Evolutionary conservation across 37 sponge, comb jelly and placozoan species (phyloP), one percentile per base, ranked within the genome.

Genomic region (Agelas oroides): DNA sequence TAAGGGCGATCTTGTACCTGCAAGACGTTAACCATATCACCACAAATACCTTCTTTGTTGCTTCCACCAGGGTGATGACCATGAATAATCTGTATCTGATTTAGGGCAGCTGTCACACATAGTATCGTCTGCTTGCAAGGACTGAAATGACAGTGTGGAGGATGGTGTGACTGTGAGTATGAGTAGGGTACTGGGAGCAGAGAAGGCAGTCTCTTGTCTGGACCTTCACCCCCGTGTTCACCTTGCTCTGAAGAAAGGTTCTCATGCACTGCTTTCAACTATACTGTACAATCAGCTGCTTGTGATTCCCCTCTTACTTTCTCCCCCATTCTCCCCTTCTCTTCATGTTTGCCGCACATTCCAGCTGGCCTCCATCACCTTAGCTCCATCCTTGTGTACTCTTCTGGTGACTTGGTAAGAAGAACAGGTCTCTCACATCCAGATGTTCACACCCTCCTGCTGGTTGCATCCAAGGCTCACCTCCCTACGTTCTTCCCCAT

Each of bases 221-320:
- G 66, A 65, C 21, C 53, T 84, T 30, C 83, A 56, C 39, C 88
- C 88, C 12, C 75, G 88, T 53, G 63, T 86, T 24, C 53, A 69
- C 62, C 59, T 73, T 11, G 87, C 87, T 31, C 37, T 71, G n/a
- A 78, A 78, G 32, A 86, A 71, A 86, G 80, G 87, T 86, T 3
- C 21, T n/a, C 35, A 24, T 1, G 11, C 23, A 28, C 5, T 57
- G 15, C 25, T 65, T 12, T 15, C 12, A 65, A 13, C 65, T 65
- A 23, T 15, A 19, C 65, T 23, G 27, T n/a, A n/a, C n/a, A n/a
- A n/a, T n/a, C n/a, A n/a, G n/a, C n/a, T n/a, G n/a, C n/a, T n/a
- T n/a, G n/a, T n/a, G n/a, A n/a, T n/a, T n/a, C n/a, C n/a, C n/a
- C n/a, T n/a, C n/a, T n/a, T n/a, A n/a, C n/a, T n/a, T n/a, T n/a